Evolutionary conservation across 2,888 invertebrate genomes (phyloP).

Genomic region (Eilema sororculum): DNA sequence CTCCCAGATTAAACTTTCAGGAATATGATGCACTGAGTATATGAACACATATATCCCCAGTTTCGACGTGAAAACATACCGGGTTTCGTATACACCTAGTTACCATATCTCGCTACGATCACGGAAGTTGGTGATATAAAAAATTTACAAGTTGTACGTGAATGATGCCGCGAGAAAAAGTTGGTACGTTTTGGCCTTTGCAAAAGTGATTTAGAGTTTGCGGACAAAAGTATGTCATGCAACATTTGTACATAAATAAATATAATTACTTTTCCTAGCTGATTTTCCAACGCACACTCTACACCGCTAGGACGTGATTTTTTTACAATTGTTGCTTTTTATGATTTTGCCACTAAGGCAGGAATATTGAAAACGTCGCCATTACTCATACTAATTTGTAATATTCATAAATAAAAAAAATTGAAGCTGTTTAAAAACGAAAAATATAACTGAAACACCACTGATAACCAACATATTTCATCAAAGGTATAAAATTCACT

Average conservation of each 20-base stretch:
- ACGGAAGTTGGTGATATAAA: background rate
- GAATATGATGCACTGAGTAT: slow-evolving; percentile 3
- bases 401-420: too few species aligned
- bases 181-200: background rate
- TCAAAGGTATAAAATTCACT: slow-evolving; percentile 30
- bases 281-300: too few species aligned
- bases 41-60: background rate
- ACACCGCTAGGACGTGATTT: background rate
- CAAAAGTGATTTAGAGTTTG: too few species aligned
- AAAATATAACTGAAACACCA: background rate
- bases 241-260: too few species aligned
- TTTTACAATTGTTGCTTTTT: background rate
- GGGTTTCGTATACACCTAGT: background rate
- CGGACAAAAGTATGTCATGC: too few species aligned
- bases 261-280: too few species aligned
- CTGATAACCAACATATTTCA: background rate
- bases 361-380: too few species aligned
- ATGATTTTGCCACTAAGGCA: too few species aligned
- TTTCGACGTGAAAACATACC: background rate
- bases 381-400: too few species aligned
- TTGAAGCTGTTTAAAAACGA: background rate
- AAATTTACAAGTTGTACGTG: background rate
- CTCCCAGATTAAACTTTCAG: slow-evolving; percentile 38
- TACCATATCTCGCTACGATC: background rate
- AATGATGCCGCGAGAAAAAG: background rate